Evolutionary conservation across 2,113 vertebrate species (phyloP).

Genomic region (Lethenteron camtschaticum): DNA sequence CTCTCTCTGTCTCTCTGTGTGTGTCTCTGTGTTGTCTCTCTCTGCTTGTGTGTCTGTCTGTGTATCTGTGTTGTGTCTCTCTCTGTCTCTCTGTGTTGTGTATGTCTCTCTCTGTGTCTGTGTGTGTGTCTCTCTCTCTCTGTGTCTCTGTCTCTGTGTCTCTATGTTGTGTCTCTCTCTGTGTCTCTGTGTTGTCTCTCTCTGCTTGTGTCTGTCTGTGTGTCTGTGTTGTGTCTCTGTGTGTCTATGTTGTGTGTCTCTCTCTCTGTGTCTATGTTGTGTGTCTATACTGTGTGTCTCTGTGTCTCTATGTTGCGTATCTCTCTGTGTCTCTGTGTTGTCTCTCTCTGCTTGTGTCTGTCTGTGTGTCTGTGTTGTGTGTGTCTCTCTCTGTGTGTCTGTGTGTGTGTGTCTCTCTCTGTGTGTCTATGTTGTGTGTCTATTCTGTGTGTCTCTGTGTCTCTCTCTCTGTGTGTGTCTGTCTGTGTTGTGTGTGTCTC

Average conservation of each 20-base stretch:
- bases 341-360: background rate
- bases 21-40: too few relatives aligned
- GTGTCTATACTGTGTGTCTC: too few relatives aligned
- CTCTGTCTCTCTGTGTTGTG: background rate
- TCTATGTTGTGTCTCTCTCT: slow-evolving; percentile 17
- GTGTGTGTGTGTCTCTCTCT: too few relatives aligned
- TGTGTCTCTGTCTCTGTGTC: background rate
- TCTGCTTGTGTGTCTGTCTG: too few relatives aligned
- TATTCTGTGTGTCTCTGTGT: too few relatives aligned
- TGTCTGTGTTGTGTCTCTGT: background rate
- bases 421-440: too few relatives aligned
- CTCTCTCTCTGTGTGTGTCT: background rate
- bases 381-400: too few relatives aligned
- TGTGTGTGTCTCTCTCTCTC: slow-evolving; percentile 17
- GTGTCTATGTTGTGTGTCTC: background rate
- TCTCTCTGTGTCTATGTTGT: background rate
- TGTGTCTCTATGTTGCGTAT: too few relatives aligned
- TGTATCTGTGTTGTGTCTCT: too few relatives aligned
- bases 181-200: slow-evolving; percentile 13
- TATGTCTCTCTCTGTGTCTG: background rate
- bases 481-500: background rate
- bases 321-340: slow-evolving; percentile 3
- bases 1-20: too few relatives aligned
- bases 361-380: too few relatives aligned
- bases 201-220: slow-evolving; percentile 1